Percentiles rank a stretch among this genome's conserved stretches.
Conservation (phyloP, 2,797 vertebrate genomes). For the Peromyscus nudipes region DNA sequence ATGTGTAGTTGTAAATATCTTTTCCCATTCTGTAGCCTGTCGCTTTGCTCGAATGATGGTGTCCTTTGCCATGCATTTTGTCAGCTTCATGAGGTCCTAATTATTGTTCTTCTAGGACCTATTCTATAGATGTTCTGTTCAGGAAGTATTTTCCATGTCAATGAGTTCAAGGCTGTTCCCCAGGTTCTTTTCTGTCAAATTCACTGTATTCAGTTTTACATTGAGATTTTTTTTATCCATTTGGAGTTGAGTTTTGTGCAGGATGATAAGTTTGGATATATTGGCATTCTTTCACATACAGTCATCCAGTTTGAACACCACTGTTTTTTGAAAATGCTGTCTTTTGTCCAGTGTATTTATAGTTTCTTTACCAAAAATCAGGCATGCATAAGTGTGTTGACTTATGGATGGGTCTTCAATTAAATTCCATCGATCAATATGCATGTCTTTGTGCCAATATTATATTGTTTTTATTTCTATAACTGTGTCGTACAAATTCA, state of each 20-base stretch:
- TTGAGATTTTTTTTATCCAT: not conserved
- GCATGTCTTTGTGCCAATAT: not conserved
- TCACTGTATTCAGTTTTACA: not conserved
- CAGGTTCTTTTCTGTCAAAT: not conserved
- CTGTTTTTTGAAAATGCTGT: not conserved
- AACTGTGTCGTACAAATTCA: not conserved
- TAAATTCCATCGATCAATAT: not conserved
- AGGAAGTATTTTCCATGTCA: not conserved
- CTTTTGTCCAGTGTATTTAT: not conserved
- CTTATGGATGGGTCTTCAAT: not conserved
- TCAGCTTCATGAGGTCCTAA: not conserved
- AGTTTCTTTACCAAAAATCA: not conserved
- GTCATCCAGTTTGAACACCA: not conserved
- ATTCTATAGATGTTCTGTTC: not conserved
- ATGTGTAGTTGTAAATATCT: not conserved
- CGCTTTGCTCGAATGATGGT: not conserved
- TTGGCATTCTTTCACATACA: not conserved
- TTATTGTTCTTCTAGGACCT: not conserved
- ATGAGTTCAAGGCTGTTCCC: not conserved
- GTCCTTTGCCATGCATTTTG: not conserved
- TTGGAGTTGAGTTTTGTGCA: not conserved
- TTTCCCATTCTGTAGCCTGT: not conserved
- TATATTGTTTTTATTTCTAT: not conserved
- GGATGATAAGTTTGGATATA: no score
- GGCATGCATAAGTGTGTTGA: not conserved